A percentile compares a stretch with the other conserved stretches of the same genome.
Conservation (phyloP, 2,797 vertebrate genomes). For the Synanceia verrucosa region DNA sequence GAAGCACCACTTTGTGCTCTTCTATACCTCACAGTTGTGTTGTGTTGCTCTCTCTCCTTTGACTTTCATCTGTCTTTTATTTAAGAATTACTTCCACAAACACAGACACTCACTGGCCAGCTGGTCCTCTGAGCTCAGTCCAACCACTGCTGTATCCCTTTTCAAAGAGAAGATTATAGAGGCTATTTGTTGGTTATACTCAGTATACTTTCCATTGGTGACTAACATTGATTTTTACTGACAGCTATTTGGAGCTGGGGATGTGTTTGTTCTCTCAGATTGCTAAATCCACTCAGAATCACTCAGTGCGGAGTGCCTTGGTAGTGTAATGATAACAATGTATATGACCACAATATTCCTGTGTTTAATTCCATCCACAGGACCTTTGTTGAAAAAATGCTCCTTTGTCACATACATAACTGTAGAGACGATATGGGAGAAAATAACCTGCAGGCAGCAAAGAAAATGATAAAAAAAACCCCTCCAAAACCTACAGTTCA, state of each 20-base stretch:
- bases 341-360: too few relatives aligned
- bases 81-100: conserved; percentile 16
- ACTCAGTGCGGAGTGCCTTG: background rate
- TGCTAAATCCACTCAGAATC: background rate
- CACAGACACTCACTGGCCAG: background rate
- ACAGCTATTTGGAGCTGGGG: background rate
- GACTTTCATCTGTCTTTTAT: background rate
- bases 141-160: background rate
- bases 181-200: background rate
- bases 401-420: background rate
- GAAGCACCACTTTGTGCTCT: conserved; percentile 8
- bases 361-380: too few relatives aligned
- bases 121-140: background rate
- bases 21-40: background rate
- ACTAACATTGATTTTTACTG: conserved; percentile 1
- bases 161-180: background rate
- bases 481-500: background rate
- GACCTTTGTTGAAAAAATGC: too few relatives aligned
- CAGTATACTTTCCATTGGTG: background rate
- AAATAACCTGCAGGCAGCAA: background rate
- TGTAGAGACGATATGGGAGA: background rate
- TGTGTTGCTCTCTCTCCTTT: background rate
- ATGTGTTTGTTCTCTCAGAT: background rate
- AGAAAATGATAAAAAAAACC: background rate
- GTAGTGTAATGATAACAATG: background rate